Evolutionary conservation across 2,888 invertebrate genomes (phyloP), one percentile per base, ranked within the genome.

Genomic region (Mythimna lalbum): DNA sequence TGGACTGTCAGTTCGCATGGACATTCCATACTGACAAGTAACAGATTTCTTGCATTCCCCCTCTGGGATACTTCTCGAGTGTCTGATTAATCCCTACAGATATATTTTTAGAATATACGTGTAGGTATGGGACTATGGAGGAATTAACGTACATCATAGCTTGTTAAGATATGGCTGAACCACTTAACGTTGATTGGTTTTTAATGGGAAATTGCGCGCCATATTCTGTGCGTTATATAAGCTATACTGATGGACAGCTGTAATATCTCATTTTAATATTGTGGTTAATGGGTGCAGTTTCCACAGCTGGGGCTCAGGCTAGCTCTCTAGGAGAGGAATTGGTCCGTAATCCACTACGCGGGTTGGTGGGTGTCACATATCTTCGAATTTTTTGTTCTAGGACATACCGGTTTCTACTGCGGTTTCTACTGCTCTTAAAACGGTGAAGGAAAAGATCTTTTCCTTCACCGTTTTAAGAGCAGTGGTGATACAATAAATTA

Each of bases 61-160:
- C 67, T 65, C 83, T 83, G 67, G 76, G 70, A 73, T 82, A 75
- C 43, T 74, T 76, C 82, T 78, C 66, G 70, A 82, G 73, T 84
- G 74, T 74, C 79, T 78, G 79, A 87, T 84, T 79, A 80, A 78
- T 86, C 80, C 76, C 69, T 60, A 55, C 63, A 67, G 69, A 60
- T 81, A 82, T 88, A 90, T 88, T 87, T 89, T 86, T 89, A 88
- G 87, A 86, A 80, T 57, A 76, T 70, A 74, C 63, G 78, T 70
- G 78, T 83, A 77, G 73, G 81, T 81, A 78, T 64, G 61, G 23
- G 52, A 49, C 71, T 49, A 61, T 63, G 53, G 17, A 77, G 57
- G 76, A 77, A 82, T 80, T 76, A 84, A 69, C 74, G 77, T 82
- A 77, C 64, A 87, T 87, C 79, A 83, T 84, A 76, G 79, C 78